A percentile compares a stretch with the other conserved stretches of the same genome.
These are phyloP conservation scores for Centrocercus urophasianus DNA, from an alignment of 2,113 vertebrate genomes.

Conservation along the genomic window DNA sequence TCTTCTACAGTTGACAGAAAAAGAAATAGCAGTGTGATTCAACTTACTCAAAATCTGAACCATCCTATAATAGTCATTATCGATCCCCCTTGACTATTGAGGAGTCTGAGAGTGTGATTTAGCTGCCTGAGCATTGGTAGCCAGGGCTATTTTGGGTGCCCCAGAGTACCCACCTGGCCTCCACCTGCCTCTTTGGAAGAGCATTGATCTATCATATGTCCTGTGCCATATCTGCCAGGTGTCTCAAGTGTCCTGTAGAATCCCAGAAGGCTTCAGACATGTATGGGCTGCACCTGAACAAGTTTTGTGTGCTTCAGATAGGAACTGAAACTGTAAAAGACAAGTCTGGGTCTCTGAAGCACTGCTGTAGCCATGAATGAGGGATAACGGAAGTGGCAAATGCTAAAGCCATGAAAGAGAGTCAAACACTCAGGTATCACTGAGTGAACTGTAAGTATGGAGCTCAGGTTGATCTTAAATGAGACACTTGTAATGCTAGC, in stretches of 20 bases:
- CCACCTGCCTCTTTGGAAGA: not conserved
- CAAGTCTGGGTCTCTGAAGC: fast-evolving
- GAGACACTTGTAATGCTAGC: fast-evolving
- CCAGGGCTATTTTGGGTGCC: not conserved
- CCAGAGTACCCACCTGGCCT: not conserved
- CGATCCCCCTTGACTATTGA: not conserved
- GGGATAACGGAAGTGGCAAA: not conserved
- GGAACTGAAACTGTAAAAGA: not conserved
- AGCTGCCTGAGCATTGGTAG: not conserved
- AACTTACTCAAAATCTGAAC: not conserved
- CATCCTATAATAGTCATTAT: not conserved
- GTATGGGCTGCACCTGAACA: not conserved
- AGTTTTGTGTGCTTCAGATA: not conserved
- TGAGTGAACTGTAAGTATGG: fast-evolving
- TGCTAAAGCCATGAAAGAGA: not conserved
- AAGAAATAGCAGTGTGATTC: constrained; percentile 42
- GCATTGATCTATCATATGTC: not conserved
- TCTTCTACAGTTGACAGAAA: constrained; percentile 30
- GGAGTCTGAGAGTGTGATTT: not conserved
- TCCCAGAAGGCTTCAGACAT: not conserved
- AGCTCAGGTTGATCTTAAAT: not conserved
- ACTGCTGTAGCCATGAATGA: fast-evolving
- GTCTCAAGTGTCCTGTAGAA: not conserved
- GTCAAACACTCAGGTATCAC: not conserved
- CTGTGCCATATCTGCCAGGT: not conserved